phyloP scores from a whole-genome alignment of 2,888 invertebrate genomes.

The Drosophila affinis region DNA sequence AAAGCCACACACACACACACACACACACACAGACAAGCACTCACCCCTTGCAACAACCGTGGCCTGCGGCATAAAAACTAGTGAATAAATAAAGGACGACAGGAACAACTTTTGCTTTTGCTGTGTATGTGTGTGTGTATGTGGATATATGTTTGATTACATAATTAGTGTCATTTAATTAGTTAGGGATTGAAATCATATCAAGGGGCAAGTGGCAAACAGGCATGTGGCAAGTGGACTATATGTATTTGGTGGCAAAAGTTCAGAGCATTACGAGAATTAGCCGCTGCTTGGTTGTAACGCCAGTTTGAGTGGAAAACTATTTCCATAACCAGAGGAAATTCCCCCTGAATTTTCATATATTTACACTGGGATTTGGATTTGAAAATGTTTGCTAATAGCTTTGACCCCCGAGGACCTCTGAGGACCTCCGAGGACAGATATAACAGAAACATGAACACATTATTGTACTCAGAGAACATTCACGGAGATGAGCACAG shows the following conservation, averaged over 20 bases:
- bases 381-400: too few species aligned
- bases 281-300: neutral
- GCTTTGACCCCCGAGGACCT: too few species aligned
- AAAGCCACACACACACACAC: conserved; percentile 4
- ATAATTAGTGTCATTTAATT: conserved; percentile 63
- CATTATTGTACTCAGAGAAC: too few species aligned
- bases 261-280: neutral
- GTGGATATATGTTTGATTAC: conserved; percentile 51
- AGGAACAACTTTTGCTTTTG: conserved; percentile 25
- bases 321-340: neutral
- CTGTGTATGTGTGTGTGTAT: conserved; percentile 3
- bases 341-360: neutral
- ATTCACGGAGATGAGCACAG: too few species aligned
- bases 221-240: neutral
- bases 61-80: conserved; percentile 34
- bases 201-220: neutral
- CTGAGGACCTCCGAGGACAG: too few species aligned
- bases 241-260: neutral
- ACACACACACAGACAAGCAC: conserved; percentile 19
- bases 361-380: neutral
- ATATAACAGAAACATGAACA: too few species aligned
- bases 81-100: conserved; percentile 38
- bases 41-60: conserved; percentile 12
- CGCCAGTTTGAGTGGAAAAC: conserved; percentile 1
- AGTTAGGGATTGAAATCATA: conserved; percentile 16